phyloP scores from a whole-genome alignment of 1,140 invertebrate species.

The Coptotermes formosanus region DNA sequence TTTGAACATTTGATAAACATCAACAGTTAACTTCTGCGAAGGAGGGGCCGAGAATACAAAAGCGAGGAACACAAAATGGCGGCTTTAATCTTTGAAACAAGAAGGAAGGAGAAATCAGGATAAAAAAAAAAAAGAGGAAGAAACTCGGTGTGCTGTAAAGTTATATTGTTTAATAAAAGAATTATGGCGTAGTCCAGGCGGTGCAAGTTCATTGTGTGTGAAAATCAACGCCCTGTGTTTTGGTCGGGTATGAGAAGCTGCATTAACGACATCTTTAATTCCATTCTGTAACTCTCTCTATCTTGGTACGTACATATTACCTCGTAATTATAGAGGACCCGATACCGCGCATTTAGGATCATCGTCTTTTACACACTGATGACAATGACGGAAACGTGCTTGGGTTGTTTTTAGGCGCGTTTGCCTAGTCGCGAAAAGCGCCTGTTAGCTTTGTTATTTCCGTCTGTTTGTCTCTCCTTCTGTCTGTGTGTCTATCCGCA shows the following conservation, averaged over 20 bases:
- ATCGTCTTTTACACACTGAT: no score
- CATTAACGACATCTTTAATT: no score
- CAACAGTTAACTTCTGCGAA: neutral
- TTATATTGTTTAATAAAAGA: neutral
- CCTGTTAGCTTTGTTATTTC: no score
- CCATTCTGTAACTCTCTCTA: neutral
- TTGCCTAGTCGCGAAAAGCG: no score
- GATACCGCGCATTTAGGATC: neutral
- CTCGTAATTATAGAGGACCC: neutral
- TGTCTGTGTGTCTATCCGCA: no score
- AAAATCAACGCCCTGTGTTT: neutral
- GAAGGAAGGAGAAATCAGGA: neutral
- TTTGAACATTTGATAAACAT: slow-evolving; percentile 11
- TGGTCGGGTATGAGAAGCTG: no score
- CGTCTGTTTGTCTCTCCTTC: no score
- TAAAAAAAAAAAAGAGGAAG: neutral
- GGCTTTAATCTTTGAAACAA: neutral
- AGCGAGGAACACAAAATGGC: neutral
- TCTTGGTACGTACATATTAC: neutral
- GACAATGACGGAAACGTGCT: no score
- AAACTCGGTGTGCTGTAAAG: neutral
- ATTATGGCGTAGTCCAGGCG: neutral
- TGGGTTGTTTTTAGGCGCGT: no score
- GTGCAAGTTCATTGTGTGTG: neutral
- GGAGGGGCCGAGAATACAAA: neutral